Evolutionary conservation across 2,113 vertebrate genomes (phyloP).

Genomic region (Lepisosteus oculatus): DNA sequence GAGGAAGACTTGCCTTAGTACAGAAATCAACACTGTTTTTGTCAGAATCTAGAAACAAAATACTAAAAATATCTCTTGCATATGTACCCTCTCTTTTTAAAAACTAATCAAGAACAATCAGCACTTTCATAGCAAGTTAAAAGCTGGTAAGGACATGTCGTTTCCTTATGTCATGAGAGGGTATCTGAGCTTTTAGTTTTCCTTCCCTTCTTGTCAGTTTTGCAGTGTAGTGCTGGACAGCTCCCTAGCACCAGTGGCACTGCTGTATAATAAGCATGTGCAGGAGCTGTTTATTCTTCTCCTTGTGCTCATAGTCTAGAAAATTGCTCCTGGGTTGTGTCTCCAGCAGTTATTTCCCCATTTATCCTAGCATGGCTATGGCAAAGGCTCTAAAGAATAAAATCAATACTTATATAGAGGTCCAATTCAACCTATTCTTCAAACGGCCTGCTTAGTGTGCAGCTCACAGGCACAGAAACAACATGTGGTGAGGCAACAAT

Average conservation of each 20-base stretch:
- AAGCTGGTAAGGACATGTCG: no score
- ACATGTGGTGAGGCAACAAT: conserved; percentile 19
- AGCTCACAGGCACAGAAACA: conserved; percentile 38
- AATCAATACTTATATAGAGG: conserved; percentile 49
- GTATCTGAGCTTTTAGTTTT: neutral
- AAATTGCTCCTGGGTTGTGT: conserved; percentile 37
- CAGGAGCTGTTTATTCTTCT: conserved; percentile 25
- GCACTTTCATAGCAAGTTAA: no score
- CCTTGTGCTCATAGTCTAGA: conserved; percentile 18
- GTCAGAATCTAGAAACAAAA: no score
- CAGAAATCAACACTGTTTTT: no score
- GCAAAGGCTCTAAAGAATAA: conserved; percentile 43
- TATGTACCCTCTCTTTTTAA: no score
- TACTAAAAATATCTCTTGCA: no score
- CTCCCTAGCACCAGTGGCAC: neutral
- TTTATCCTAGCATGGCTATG: conserved; percentile 38
- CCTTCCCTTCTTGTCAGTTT: neutral
- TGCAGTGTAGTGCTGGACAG: neutral
- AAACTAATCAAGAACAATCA: no score
- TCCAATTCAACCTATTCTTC: conserved; percentile 38
- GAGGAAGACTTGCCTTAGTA: no score
- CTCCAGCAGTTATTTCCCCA: conserved; percentile 47
- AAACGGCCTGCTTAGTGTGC: conserved; percentile 33
- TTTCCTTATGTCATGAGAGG: no score
- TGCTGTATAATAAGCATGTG: conserved; percentile 10